A percentile compares a stretch with the other conserved stretches of the same genome.
Evolutionary conservation across 2,113 vertebrate species (phyloP).

Genomic region (Dinomys branickii): DNA sequence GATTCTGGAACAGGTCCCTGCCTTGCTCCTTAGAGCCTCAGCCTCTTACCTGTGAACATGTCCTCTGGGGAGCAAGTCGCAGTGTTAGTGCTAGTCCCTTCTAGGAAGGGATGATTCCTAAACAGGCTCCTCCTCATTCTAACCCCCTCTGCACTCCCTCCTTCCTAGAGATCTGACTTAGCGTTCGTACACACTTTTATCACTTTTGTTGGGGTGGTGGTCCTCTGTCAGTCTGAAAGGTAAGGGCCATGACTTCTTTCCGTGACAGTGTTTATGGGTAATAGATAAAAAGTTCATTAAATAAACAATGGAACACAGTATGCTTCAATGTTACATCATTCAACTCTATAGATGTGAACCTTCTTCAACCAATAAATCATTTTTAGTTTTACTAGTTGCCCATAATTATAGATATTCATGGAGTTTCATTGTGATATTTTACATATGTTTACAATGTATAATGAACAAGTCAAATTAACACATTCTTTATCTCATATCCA

Average conservation of each 20-base stretch:
- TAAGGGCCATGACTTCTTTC: neutral
- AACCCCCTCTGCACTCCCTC: neutral
- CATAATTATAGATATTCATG: neutral
- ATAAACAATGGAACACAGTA: neutral
- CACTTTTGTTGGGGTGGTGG: neutral
- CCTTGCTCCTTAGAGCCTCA: neutral
- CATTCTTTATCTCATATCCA: neutral
- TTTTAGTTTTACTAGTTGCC: neutral
- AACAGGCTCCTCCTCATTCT: accelerated
- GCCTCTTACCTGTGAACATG: neutral
- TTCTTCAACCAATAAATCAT: neutral
- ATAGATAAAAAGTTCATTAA: neutral
- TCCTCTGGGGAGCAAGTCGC: neutral
- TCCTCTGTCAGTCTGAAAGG: neutral
- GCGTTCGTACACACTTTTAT: neutral
- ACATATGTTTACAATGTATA: neutral
- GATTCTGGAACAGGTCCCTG: neutral
- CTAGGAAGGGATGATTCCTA: neutral
- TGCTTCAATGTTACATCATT: neutral
- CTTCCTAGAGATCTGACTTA: neutral
- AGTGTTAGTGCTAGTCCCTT: neutral
- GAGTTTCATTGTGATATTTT: neutral
- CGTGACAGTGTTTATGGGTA: neutral
- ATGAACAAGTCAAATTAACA: neutral
- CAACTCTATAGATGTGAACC: neutral